phyloP scores from a whole-genome alignment of 2,797 vertebrate genomes.

The Calcarius lapponicus region DNA sequence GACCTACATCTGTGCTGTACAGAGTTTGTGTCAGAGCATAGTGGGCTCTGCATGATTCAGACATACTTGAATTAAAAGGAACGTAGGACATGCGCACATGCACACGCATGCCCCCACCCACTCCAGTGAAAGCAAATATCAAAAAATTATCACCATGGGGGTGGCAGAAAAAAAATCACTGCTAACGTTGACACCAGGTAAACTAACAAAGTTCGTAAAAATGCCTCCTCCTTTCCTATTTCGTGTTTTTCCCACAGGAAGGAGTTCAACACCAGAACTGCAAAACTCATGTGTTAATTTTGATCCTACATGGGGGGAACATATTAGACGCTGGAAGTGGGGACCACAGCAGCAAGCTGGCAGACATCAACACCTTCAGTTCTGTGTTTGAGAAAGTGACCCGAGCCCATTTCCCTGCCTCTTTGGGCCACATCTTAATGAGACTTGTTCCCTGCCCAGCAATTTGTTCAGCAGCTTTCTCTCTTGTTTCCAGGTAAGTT shows the following conservation, averaged over 20 bases:
- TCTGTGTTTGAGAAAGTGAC: conserved; percentile 93
- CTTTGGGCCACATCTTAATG: conserved; percentile 89
- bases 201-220: background rate
- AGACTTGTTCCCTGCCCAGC: conserved; percentile 92
- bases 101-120: background rate
- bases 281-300: conserved; percentile 89
- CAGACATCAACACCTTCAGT: conserved; percentile 87
- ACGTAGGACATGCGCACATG: background rate
- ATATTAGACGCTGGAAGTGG: conserved; percentile 88
- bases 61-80: background rate
- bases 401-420: conserved; percentile 89
- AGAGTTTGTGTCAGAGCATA: background rate
- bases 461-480: conserved; percentile 94
- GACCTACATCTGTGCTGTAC: background rate
- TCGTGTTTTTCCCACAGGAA: conserved; percentile 64
- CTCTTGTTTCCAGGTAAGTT: conserved; percentile 94
- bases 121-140: background rate
- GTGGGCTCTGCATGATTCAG: background rate
- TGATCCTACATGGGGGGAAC: conserved; percentile 94
- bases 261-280: conserved; percentile 81
- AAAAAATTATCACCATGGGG: background rate
- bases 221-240: background rate
- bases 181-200: background rate
- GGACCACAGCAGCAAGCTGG: conserved; percentile 87
- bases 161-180: background rate